Conservation (phyloP, 2,113 vertebrate species). For the Argyrosomus japonicus region DNA sequence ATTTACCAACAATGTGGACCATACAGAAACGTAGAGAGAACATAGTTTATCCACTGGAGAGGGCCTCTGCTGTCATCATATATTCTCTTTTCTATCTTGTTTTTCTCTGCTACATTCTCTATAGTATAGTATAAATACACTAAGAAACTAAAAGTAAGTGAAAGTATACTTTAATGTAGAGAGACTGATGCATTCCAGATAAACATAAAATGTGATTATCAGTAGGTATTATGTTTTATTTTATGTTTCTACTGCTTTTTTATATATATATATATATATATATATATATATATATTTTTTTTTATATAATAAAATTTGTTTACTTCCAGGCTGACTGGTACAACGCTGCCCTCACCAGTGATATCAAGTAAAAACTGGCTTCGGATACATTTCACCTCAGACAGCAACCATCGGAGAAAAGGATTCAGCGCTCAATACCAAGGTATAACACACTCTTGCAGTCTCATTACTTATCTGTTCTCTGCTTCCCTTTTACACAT, state of each 20-base stretch:
- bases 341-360: constrained; percentile 95
- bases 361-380: constrained; percentile 99
- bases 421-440: constrained; percentile 98
- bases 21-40: background rate
- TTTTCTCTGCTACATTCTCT: constrained; percentile 1
- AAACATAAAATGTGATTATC: too few species aligned
- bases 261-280: too few species aligned
- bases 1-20: background rate
- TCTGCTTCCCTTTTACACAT: background rate
- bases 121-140: background rate
- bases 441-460: constrained; percentile 83
- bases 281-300: too few species aligned
- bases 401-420: constrained; percentile 98
- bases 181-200: background rate
- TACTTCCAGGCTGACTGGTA: constrained; percentile 92
- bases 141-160: background rate
- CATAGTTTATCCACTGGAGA: background rate
- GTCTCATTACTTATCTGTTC: background rate
- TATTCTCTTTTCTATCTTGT: background rate
- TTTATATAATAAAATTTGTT: constrained; percentile 18
- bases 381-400: constrained; percentile 97
- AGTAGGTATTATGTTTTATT: too few species aligned
- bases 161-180: background rate
- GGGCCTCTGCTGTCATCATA: background rate
- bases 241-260: too few species aligned